Evolutionary conservation across 1,140 invertebrate species (phyloP).

Genomic region (Oscheius sp.): DNA sequence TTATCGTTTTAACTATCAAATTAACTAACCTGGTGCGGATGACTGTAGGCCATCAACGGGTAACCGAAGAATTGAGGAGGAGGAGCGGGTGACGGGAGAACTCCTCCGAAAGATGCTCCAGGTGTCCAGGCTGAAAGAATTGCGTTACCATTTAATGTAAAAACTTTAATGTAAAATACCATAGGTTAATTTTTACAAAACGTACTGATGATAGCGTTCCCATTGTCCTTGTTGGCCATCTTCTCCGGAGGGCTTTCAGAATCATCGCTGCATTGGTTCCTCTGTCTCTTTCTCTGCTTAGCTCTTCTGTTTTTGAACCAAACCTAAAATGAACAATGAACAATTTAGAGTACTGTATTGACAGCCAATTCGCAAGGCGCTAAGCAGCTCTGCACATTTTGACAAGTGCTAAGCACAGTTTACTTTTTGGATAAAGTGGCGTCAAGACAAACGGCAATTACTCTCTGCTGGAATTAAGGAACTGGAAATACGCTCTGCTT

Average conservation of each 20-base stretch:
- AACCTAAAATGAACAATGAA: slow-evolving; percentile 4
- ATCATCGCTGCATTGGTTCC: slow-evolving; percentile 3
- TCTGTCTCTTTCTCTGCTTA: slow-evolving; percentile 6
- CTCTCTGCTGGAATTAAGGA: no score
- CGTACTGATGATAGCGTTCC: not conserved
- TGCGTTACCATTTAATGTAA: not conserved
- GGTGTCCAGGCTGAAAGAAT: slow-evolving; percentile 13
- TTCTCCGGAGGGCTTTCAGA: not conserved
- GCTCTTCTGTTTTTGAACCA: slow-evolving; percentile 12
- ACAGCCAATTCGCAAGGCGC: not conserved
- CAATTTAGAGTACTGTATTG: not conserved
- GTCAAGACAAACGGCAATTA: no score
- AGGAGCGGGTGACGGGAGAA: not conserved
- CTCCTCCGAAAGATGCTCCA: not conserved
- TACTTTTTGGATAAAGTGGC: not conserved
- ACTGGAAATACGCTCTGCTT: no score
- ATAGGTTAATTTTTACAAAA: not conserved
- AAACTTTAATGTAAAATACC: not conserved
- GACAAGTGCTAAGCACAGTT: not conserved
- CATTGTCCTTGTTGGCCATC: not conserved
- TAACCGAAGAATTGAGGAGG: no score
- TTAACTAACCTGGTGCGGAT: no score
- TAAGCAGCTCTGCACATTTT: not conserved
- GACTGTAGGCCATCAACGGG: no score
- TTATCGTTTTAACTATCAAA: no score